Evolutionary conservation across 2,888 invertebrate genomes (phyloP).

Genomic region (Falcaria lacertinaria): DNA sequence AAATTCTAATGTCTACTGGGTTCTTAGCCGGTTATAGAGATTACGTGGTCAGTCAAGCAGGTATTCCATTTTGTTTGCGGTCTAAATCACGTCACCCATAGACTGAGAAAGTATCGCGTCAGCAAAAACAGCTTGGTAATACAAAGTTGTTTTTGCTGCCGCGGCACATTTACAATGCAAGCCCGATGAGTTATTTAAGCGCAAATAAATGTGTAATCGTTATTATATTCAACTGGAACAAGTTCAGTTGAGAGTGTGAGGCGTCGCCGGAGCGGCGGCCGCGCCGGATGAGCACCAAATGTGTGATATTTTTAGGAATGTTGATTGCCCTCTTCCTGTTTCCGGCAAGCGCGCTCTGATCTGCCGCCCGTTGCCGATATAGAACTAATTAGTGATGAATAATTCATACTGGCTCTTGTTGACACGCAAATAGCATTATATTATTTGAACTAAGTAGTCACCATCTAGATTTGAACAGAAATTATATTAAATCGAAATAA

Average conservation of each 20-base stretch:
- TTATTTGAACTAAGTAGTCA: conserved; percentile 8
- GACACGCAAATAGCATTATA: conserved; percentile 46
- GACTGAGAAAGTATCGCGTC: too few relatives aligned
- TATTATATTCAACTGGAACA: too few relatives aligned
- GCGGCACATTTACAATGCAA: too few relatives aligned
- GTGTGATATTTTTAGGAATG: conserved; percentile 79
- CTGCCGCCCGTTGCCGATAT: conserved; percentile 51
- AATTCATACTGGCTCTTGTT: conserved; percentile 57
- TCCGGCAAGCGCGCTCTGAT: conserved; percentile 69
- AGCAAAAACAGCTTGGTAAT: too few relatives aligned
- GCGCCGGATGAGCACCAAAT: conserved; percentile 76
- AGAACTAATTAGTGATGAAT: conserved; percentile 70
- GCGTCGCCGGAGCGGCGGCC: conserved; percentile 19
- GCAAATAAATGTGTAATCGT: too few relatives aligned
- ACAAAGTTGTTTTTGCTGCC: too few relatives aligned
- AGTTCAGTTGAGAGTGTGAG: conserved; percentile 12
- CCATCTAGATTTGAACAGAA: too few relatives aligned
- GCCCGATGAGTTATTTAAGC: too few relatives aligned
- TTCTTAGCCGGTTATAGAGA: neutral
- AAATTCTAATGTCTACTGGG: neutral
- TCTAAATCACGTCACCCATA: too few relatives aligned
- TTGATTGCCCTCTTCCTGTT: conserved; percentile 77
- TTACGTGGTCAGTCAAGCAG: neutral
- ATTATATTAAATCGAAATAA: conserved; percentile 11
- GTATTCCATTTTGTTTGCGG: too few relatives aligned